Evolutionary conservation across 2,888 invertebrate species (phyloP).

Genomic region (Ecliptopera silaceata): DNA sequence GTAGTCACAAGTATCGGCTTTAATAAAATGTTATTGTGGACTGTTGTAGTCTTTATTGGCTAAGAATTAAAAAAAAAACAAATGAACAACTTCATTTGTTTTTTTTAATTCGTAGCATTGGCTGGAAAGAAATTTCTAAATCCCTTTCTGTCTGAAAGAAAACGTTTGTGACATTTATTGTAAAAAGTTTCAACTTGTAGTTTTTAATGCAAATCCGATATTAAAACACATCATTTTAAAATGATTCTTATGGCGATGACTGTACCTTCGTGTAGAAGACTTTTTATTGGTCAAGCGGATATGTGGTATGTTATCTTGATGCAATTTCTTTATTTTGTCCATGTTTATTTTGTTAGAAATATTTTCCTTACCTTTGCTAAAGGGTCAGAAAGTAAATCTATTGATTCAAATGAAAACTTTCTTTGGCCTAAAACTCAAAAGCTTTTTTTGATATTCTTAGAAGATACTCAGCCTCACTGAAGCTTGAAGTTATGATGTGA

Average conservation of each 20-base stretch:
- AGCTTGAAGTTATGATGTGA: background rate
- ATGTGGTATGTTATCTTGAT: conserved; percentile 56
- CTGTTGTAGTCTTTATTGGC: too few species aligned
- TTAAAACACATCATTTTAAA: too few species aligned
- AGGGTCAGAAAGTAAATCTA: background rate
- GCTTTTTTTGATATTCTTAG: background rate
- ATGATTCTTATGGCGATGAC: background rate
- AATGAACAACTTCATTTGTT: too few species aligned
- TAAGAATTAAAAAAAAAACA: too few species aligned
- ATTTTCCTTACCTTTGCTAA: background rate
- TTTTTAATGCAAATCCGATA: too few species aligned
- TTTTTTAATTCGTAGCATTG: too few species aligned
- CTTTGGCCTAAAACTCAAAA: background rate
- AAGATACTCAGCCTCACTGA: background rate
- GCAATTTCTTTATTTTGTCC: conserved; percentile 12
- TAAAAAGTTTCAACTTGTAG: too few species aligned
- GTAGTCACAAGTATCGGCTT: too few species aligned
- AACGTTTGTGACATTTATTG: too few species aligned
- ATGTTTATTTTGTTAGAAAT: conserved; percentile 14
- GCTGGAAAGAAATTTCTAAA: too few species aligned
- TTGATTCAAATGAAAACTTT: background rate
- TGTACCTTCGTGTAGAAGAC: conserved; percentile 7
- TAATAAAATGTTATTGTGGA: too few species aligned
- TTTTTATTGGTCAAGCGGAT: conserved; percentile 69
- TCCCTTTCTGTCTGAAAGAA: too few species aligned